Evolutionary conservation across 1,140 invertebrate genomes (phyloP).

Genomic region (Drosophila willistoni): DNA sequence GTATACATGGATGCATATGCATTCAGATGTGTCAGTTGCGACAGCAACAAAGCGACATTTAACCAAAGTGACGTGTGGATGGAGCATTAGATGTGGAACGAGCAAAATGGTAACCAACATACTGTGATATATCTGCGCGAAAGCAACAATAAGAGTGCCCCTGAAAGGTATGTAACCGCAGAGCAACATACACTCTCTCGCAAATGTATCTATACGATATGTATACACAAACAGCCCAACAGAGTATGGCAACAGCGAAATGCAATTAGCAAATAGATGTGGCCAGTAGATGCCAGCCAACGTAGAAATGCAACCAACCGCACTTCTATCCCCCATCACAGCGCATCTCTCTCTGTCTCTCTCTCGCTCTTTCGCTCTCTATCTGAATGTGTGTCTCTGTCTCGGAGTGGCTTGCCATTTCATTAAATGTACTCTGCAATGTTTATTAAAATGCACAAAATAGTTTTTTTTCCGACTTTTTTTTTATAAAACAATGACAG

Average conservation of each 20-base stretch:
- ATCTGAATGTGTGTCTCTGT: not conserved
- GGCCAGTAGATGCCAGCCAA: conserved; percentile 41
- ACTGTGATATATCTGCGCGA: conserved; percentile 11
- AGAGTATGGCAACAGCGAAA: conserved; percentile 57
- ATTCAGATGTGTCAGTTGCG: conserved; percentile 50
- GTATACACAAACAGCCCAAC: not conserved
- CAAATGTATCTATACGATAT: too few relatives aligned
- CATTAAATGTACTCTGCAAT: conserved; percentile 67
- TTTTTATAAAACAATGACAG: conserved; percentile 45
- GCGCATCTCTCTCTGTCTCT: conserved; percentile 1
- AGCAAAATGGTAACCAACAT: not conserved
- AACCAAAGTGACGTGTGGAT: conserved; percentile 56
- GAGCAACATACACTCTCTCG: conserved; percentile 38
- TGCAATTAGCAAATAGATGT: conserved; percentile 80
- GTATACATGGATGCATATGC: conserved; percentile 19
- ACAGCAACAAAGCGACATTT: conserved; percentile 65
- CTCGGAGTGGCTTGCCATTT: conserved; percentile 41
- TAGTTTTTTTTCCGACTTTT: conserved; percentile 59
- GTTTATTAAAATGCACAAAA: conserved; percentile 78
- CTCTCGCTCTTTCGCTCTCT: not conserved
- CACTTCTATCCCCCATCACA: not conserved
- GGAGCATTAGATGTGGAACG: conserved; percentile 8
- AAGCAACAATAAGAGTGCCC: conserved; percentile 45
- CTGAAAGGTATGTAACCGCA: conserved; percentile 65
- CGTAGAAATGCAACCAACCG: conserved; percentile 28